These are phyloP conservation scores for Sebastiscus albofasciatus DNA, from an alignment of 2,797 vertebrate genomes.

Conservation along the genomic window DNA sequence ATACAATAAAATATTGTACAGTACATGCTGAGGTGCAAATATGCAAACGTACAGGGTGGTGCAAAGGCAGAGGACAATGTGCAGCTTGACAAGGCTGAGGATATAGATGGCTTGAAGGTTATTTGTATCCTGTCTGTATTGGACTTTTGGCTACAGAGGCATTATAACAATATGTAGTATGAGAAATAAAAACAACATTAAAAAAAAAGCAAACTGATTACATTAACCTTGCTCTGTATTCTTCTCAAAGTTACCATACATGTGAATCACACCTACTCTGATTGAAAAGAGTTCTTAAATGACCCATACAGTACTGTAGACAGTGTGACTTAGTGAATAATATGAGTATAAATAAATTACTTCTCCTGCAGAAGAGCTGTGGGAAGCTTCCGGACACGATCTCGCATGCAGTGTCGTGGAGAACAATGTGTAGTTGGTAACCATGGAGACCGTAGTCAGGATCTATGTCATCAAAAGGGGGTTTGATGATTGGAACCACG, in stretches of 20 bases:
- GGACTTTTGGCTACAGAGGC: not conserved
- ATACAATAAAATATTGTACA: not conserved
- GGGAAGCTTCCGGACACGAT: constrained; percentile 85
- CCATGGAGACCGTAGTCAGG: constrained; percentile 89
- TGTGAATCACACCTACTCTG: not conserved
- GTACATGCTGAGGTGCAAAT: not conserved
- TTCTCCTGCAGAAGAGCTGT: constrained; percentile 87
- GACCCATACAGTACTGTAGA: not conserved
- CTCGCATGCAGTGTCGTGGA: constrained; percentile 80
- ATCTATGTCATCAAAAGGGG: constrained; percentile 85
- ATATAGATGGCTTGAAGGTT: not conserved
- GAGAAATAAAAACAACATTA: not conserved
- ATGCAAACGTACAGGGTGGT: not conserved
- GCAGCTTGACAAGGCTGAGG: not conserved
- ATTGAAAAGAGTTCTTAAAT: not conserved
- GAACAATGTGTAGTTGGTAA: constrained; percentile 87
- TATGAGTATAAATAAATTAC: constrained; percentile 71
- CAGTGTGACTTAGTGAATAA: constrained; percentile 3
- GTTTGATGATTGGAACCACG: constrained; percentile 54
- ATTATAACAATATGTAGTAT: not conserved
- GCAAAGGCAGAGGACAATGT: not conserved
- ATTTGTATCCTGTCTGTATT: not conserved
- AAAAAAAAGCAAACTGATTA: not conserved
- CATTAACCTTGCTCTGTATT: not conserved
- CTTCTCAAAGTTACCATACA: not conserved